phyloP scores from a whole-genome alignment of 2,113 vertebrate species.

The Fregata magnificens region DNA sequence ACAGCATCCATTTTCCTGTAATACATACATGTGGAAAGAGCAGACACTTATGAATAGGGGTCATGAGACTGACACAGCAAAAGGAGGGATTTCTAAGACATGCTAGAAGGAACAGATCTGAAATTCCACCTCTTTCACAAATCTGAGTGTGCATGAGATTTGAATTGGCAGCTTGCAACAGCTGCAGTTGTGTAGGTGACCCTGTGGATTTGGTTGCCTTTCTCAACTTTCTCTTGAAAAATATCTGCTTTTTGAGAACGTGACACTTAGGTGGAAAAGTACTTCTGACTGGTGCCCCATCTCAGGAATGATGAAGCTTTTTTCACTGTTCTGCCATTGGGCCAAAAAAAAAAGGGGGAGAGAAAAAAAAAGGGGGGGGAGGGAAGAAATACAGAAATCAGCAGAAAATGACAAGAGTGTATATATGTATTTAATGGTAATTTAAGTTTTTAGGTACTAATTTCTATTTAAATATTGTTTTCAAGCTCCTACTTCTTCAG shows the following conservation, averaged over 20 bases:
- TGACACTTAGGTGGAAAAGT: not conserved
- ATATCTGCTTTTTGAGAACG: not conserved
- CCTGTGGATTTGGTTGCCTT: not conserved
- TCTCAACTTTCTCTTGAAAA: not conserved
- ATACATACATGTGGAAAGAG: not conserved
- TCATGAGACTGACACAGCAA: not conserved
- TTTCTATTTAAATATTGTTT: not conserved
- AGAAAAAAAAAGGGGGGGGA: accelerated
- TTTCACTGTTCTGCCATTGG: not conserved
- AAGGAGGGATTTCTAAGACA: not conserved
- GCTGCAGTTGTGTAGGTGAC: not conserved
- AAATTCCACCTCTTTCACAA: not conserved
- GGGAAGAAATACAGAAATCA: not conserved
- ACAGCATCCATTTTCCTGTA: not conserved
- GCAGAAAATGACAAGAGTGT: not conserved
- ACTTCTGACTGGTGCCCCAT: not conserved
- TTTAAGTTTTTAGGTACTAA: not conserved
- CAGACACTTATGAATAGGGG: not conserved
- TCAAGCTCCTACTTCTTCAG: not conserved
- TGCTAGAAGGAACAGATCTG: not conserved
- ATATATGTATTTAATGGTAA: not conserved
- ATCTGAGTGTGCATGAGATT: not conserved
- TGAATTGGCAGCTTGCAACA: not conserved
- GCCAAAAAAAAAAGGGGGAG: not conserved
- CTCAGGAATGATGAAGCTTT: not conserved